These are phyloP conservation scores for Drosophila pectinifera DNA, from an alignment of 1,140 invertebrate genomes.

Conservation along the genomic window DNA sequence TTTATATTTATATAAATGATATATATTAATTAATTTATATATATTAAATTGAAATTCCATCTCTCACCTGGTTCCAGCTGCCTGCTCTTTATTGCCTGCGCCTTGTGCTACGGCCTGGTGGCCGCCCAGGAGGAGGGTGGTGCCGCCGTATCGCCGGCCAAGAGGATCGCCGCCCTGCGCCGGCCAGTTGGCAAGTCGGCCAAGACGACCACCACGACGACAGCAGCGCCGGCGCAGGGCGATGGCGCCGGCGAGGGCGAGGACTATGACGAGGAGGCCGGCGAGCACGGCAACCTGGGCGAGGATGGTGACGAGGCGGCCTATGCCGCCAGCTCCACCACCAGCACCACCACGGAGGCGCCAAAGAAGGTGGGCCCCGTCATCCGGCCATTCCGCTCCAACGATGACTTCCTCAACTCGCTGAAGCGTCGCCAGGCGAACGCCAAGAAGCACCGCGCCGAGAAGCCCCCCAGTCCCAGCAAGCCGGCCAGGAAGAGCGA, in stretches of 20 bases:
- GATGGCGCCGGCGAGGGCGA: conserved; percentile 78
- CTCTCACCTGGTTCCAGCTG: no score
- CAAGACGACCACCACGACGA: conserved; percentile 73
- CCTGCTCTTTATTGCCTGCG: conserved; percentile 78
- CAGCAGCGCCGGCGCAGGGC: conserved; percentile 56
- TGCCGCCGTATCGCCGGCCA: conserved; percentile 52
- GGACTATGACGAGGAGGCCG: conserved; percentile 81
- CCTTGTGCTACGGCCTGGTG: conserved; percentile 68
- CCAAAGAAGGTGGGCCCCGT: conserved; percentile 88
- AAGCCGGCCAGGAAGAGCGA: conserved; percentile 75
- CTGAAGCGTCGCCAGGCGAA: conserved; percentile 87
- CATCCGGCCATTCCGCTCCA: conserved; percentile 89
- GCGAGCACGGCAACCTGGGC: conserved; percentile 79
- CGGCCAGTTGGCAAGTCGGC: conserved; percentile 76
- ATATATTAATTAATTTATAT: neutral
- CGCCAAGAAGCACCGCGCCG: conserved; percentile 85
- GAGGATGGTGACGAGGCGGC: conserved; percentile 85
- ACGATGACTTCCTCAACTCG: conserved; percentile 89
- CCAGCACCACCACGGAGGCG: conserved; percentile 89
- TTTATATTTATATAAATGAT: neutral
- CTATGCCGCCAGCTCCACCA: conserved; percentile 80
- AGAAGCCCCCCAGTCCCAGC: conserved; percentile 68
- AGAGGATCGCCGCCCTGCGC: conserved; percentile 71
- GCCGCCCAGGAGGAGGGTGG: conserved; percentile 66
- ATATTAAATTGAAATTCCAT: no score